phyloP scores from a whole-genome alignment of 2,888 invertebrate genomes.

The Hipparchia semele region DNA sequence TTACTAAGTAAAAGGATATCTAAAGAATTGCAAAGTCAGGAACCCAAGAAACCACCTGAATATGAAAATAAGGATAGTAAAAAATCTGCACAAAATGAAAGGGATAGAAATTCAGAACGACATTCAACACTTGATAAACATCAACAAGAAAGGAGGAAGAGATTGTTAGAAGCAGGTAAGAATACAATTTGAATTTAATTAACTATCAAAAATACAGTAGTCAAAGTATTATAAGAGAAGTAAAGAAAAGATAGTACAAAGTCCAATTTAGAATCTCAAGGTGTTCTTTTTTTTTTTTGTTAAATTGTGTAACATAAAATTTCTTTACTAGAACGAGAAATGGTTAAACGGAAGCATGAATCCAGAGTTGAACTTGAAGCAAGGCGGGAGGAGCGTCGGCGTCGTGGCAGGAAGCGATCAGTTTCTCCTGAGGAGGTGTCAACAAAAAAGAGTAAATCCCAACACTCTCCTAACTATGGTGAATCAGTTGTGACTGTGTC shows the following conservation, averaged over 20 bases:
- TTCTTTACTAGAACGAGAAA: conserved; percentile 84
- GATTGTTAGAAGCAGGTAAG: conserved; percentile 87
- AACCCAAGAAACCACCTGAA: conserved; percentile 67
- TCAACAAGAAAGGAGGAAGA: conserved; percentile 85
- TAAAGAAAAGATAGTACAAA: too few species aligned
- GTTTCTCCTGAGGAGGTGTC: conserved; percentile 61
- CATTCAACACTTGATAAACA: conserved; percentile 72
- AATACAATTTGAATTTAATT: not conserved
- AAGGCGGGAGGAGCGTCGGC: conserved; percentile 84
- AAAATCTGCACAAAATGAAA: conserved; percentile 45
- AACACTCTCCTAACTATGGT: conserved; percentile 66
- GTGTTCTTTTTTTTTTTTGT: not conserved
- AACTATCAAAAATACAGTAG: too few species aligned
- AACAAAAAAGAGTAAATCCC: conserved; percentile 66
- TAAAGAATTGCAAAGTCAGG: conserved; percentile 84
- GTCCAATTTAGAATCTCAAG: not conserved
- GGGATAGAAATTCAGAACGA: conserved; percentile 65
- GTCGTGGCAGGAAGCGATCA: conserved; percentile 74
- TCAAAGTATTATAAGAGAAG: too few species aligned
- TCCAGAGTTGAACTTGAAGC: conserved; percentile 89
- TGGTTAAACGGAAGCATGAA: conserved; percentile 89
- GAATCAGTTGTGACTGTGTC: conserved; percentile 77
- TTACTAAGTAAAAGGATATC: conserved; percentile 87
- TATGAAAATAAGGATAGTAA: conserved; percentile 72
- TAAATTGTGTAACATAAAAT: not conserved